Evolutionary conservation across 2,888 invertebrate species (phyloP).

Genomic region (Glyphotaelius pellucidus): DNA sequence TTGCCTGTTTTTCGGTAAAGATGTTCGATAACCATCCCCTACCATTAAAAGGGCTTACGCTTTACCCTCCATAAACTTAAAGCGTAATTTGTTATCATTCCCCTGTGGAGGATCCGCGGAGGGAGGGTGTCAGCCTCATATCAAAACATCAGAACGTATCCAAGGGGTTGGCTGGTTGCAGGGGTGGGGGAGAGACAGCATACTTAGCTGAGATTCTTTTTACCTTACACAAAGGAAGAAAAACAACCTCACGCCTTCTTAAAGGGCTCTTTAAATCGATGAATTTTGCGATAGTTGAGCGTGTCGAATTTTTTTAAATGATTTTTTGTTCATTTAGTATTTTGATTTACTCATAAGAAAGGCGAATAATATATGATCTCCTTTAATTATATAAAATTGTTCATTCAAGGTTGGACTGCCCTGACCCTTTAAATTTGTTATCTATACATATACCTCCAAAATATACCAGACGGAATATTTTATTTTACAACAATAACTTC

Average conservation of each 20-base stretch:
- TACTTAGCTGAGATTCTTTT: background rate
- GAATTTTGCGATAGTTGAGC: background rate
- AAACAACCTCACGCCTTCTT: background rate
- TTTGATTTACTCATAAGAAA: background rate
- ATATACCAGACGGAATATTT: too few relatives aligned
- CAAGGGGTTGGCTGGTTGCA: background rate
- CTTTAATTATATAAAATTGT: too few relatives aligned
- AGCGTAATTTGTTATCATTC: background rate
- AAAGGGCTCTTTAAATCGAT: background rate
- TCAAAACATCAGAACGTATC: background rate
- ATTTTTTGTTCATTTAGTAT: background rate
- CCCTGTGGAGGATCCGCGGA: background rate
- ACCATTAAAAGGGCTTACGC: background rate
- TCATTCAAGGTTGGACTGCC: too few relatives aligned
- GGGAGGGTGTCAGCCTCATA: background rate
- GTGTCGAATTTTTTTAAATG: background rate
- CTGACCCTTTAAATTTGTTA: too few relatives aligned
- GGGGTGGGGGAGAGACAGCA: background rate
- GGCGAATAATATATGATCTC: too few relatives aligned
- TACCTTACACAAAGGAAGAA: background rate
- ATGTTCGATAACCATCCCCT: background rate
- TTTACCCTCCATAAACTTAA: background rate
- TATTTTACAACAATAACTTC: too few relatives aligned
- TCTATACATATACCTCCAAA: too few relatives aligned
- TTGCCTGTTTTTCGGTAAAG: background rate